Evolutionary conservation across 2,888 invertebrate genomes (phyloP), one percentile per base, ranked within the genome.

Genomic region (Lasioglossum marginatum): DNA sequence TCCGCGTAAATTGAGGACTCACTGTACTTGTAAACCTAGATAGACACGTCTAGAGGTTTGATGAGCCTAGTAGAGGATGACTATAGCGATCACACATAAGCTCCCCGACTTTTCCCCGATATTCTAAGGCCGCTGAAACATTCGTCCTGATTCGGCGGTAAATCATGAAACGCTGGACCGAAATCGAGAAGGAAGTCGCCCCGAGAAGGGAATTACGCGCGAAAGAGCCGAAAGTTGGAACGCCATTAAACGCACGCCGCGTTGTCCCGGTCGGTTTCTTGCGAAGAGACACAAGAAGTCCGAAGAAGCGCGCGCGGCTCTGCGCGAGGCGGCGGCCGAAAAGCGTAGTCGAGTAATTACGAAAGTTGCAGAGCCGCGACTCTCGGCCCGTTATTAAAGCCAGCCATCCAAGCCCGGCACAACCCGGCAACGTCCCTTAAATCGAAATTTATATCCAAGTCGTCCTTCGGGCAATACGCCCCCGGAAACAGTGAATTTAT

Each of bases 371-470:
- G 57, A 57, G 81, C 84, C 79, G 84, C 85, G 90, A 90, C 83
- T 89, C 77, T 89, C 77, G 82, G 77, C 76, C 57, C 81, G 87
- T 90, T 91, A 91, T 91, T 90, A 89, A 89, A 91, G 85, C 52
- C 85, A 74, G 43, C 77, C 82, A 43, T 83, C 45, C 86, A n/a
- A 72, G 52, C 75, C 80, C 34, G 40, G 63, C 71, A 14, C 52
- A 14, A 4, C n/a, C 12, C 27, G 31, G 63, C 31, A 71, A 68
- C 81, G 79, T 86, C 81, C 77, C 85, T 89, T 87, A 82, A 89
- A 83, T 85, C 87, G 86, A 86, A 90, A 91, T 90, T 91, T 91
- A 91, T 91, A 91, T 82, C 88, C 86, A 71, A 76, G 79, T 76
- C 81, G 37, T 81, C 77, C 77, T 82, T 85, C 79, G 79, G 66